phyloP scores from a whole-genome alignment of 2,797 vertebrate genomes.

The Sebastes hubbsi region DNA sequence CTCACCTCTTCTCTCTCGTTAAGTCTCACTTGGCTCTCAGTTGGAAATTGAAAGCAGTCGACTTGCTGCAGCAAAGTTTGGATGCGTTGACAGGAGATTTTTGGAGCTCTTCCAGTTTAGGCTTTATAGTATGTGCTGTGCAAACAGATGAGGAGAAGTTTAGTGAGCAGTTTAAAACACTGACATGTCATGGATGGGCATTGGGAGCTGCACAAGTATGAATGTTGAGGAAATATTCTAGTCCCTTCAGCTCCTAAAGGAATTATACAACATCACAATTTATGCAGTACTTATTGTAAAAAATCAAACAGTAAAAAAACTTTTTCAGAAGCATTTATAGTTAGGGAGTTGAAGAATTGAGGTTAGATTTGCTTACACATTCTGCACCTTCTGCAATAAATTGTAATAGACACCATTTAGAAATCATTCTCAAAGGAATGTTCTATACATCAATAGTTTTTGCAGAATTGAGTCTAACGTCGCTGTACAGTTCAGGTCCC shows the following conservation, averaged over 20 bases:
- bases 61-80: conserved; percentile 4
- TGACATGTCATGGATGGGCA: neutral
- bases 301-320: neutral
- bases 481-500: conserved; percentile 5
- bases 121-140: neutral
- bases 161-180: neutral
- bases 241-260: neutral
- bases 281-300: neutral
- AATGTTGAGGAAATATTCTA: neutral
- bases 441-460: neutral
- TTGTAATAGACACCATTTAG: conserved; percentile 17
- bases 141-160: conserved; percentile 2
- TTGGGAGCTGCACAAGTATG: neutral
- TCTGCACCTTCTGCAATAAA: conserved; percentile 6
- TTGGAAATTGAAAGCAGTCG: conserved; percentile 1
- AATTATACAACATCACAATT: neutral
- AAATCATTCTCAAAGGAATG: neutral
- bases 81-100: neutral
- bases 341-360: neutral
- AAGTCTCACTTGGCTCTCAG: conserved; percentile 12
- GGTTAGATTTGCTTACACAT: neutral
- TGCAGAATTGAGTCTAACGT: conserved; percentile 10
- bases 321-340: neutral
- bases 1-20: conserved; percentile 10
- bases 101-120: neutral